Base-by-base conservation (phyloP, 2,888 invertebrate species). In the Branchipolynoe longqiensis region DNA sequence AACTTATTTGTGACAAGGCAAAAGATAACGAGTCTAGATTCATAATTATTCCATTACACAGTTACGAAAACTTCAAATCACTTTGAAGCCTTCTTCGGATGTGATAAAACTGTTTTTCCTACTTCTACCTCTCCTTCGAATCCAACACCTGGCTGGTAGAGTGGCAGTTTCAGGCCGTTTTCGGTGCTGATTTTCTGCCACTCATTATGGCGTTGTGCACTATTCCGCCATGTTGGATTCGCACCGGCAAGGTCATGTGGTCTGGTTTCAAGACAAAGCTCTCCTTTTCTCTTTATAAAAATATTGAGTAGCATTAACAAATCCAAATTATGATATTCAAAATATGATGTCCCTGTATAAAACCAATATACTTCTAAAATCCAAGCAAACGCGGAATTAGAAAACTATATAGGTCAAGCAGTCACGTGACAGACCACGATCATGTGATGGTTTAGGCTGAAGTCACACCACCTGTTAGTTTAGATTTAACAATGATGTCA, bases 1-100 rank as follows among this genome's bases (percentile, higher is more conserved):
- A 97, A 96, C 97, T 97, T 95, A 98, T 98, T 96, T 98, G 98
- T 96, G 97, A 97, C 96, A 98, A 96, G 96, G 98, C 97, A 96
- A 98, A 97, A 96, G 97, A 97, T 96, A 98, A 96, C 96, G 98
- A 97, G 96, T 98, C 98, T 96, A 98, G 97, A 93, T 93, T 93
- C 93, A 93, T 93, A 92, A 92, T 93, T 92, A 84, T 84, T 54
- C 84, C 90, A 90, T 91, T 84, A 96, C 95, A 95, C 96, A 95
- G 96, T 96, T 95, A 96, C 96, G 97, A 97, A 97, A 97, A 97
- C 97, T 97, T 97, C 97, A 97, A 97, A 96, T 95, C 95, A 95
- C 95, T 84, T 97, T 97, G 97, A 97, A 97, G 97, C 97, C 96
- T 96, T 96, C 96, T 90, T 81, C 48, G 58, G 38, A 82, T 31